These are phyloP conservation scores for Poecilobothrus nobilitatus DNA, from an alignment of 2,888 invertebrate species.

Conservation along the genomic window DNA sequence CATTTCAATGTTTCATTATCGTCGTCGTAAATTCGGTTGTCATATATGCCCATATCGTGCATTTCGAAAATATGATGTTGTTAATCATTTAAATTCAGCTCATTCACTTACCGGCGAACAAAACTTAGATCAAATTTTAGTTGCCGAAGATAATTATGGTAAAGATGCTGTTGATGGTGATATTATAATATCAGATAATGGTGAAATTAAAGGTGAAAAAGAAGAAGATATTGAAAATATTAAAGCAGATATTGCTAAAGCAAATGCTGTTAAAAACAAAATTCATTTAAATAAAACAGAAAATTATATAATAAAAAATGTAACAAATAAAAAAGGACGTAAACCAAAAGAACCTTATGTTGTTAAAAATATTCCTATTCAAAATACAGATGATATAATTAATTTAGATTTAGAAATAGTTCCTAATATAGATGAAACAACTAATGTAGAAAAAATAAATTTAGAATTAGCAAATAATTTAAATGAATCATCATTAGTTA, in stretches of 20 bases:
- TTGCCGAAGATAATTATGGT: conserved; percentile 35
- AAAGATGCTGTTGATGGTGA: conserved; percentile 40
- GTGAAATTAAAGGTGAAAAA: conserved; percentile 9
- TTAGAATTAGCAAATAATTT: background rate
- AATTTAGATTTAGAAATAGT: background rate
- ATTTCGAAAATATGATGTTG: conserved; percentile 55
- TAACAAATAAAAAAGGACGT: background rate
- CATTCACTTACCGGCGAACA: conserved; percentile 50
- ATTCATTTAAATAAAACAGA: background rate
- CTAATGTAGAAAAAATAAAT: background rate
- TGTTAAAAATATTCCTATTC: background rate
- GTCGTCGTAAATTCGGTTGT: conserved; percentile 60
- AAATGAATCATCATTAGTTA: background rate
- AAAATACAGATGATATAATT: background rate
- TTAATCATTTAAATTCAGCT: conserved; percentile 54
- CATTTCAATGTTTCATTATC: conserved; percentile 43
- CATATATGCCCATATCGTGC: conserved; percentile 63
- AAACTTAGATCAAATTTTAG: conserved; percentile 37
- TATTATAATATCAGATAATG: conserved; percentile 28
- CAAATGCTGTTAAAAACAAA: background rate
- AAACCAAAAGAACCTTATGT: background rate
- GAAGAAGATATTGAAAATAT: conserved; percentile 7
- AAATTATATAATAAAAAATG: background rate
- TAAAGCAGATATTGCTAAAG: background rate
- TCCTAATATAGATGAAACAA: background rate